Conservation (phyloP, 2,888 invertebrate species). For the Parapristionchus giblindavisi region DNA sequence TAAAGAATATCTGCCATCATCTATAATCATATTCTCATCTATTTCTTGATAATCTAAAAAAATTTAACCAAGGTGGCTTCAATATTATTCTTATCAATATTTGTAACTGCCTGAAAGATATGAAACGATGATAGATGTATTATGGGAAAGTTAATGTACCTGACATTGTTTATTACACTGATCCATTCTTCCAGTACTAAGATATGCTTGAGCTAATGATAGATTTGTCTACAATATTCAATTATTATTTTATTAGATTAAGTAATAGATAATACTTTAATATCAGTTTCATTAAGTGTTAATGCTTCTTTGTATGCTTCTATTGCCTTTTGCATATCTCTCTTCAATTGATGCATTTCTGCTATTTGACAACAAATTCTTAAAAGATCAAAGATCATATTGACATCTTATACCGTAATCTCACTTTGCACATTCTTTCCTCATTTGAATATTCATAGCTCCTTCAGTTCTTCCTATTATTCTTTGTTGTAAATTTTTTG, state of each 20-base stretch:
- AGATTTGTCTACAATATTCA: conserved; percentile 68
- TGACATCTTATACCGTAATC: background rate
- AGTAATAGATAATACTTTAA: conserved; percentile 71
- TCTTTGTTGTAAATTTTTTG: conserved; percentile 53
- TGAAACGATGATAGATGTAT: background rate
- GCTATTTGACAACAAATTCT: conserved; percentile 81
- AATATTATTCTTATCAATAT: conserved; percentile 87
- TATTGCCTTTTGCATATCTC: conserved; percentile 82
- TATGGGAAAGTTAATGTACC: conserved; percentile 60
- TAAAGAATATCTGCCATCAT: conserved; percentile 97
- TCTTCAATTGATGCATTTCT: conserved; percentile 77
- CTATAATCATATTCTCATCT: conserved; percentile 52
- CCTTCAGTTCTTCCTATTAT: conserved; percentile 50
- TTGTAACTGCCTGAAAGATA: conserved; percentile 72
- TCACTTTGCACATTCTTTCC: conserved; percentile 72
- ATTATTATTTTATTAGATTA: background rate
- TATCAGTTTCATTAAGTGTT: conserved; percentile 81
- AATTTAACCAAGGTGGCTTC: conserved; percentile 82
- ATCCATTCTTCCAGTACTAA: conserved; percentile 80
- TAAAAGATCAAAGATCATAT: conserved; percentile 34
- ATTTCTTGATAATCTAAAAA: background rate
- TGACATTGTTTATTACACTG: conserved; percentile 87
- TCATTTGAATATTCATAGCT: conserved; percentile 70
- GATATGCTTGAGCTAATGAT: conserved; percentile 71
- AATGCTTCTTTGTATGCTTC: conserved; percentile 87